phyloP scores from a whole-genome alignment of 2,113 vertebrate species.

The Ahaetulla prasina region DNA sequence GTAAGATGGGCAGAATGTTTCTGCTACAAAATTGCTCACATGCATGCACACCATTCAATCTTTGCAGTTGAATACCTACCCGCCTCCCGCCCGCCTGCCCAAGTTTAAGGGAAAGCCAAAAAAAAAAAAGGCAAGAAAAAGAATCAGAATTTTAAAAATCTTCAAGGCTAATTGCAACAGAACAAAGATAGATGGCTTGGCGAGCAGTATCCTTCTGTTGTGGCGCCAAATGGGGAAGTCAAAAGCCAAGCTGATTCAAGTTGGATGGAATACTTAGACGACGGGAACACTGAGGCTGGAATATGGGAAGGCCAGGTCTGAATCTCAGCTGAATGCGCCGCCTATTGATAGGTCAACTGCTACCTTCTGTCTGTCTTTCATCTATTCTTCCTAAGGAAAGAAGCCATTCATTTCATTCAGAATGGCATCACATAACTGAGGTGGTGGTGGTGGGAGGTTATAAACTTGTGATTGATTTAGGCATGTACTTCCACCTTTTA shows the following conservation, averaged over 20 bases:
- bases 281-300: no score
- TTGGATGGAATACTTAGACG: background rate
- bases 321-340: no score
- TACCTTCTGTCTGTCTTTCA: background rate
- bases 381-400: background rate
- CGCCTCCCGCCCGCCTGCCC: fast-evolving
- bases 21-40: background rate
- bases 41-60: background rate
- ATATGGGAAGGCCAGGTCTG: background rate
- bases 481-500: background rate
- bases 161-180: constrained; percentile 1
- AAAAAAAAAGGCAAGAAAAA: background rate
- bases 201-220: background rate
- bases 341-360: background rate
- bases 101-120: background rate
- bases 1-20: background rate
- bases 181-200: constrained; percentile 13
- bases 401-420: background rate
- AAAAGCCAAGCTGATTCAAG: background rate
- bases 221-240: background rate
- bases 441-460: background rate
- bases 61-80: background rate
- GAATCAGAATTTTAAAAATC: background rate
- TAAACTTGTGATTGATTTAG: background rate
- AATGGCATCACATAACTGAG: background rate